phyloP scores from a whole-genome alignment of 1,140 invertebrate species.

The Steinernema khuongi region DNA sequence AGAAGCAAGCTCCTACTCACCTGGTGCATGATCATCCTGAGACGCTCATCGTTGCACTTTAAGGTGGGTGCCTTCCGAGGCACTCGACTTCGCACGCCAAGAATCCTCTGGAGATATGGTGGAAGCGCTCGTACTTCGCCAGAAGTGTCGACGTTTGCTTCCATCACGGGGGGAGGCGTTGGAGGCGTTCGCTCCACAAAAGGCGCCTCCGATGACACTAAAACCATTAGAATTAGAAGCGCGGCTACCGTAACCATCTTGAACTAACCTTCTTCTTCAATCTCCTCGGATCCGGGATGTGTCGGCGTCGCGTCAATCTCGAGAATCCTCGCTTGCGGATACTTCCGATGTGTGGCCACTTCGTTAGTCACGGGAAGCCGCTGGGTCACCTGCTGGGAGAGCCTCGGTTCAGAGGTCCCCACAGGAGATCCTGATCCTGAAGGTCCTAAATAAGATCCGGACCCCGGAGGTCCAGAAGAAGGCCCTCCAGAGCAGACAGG shows the following conservation, averaged over 20 bases:
- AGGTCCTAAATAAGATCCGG: not conserved
- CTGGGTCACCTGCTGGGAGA: not conserved
- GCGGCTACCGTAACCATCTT: not conserved
- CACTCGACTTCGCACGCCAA: not conserved
- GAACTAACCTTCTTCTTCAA: not conserved
- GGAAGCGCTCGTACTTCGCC: not conserved
- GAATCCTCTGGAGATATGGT: not conserved
- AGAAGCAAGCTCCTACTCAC: not conserved
- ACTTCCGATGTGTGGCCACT: not conserved
- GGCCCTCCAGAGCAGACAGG: not conserved
- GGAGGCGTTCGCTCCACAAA: not conserved
- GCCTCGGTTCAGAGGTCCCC: no score
- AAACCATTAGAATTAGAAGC: not conserved
- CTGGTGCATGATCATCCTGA: not conserved
- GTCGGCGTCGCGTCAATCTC: not conserved
- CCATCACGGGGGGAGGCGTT: not conserved
- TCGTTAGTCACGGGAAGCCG: not conserved
- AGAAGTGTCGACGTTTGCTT: conserved; percentile 1
- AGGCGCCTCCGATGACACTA: not conserved
- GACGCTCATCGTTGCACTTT: not conserved
- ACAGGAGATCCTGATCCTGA: not conserved
- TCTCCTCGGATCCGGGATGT: not conserved
- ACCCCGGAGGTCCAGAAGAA: not conserved
- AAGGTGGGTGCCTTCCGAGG: not conserved
- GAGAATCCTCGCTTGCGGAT: not conserved